Evolutionary conservation across 2,797 vertebrate species (phyloP).

Genomic region (Typhlichthys subterraneus): DNA sequence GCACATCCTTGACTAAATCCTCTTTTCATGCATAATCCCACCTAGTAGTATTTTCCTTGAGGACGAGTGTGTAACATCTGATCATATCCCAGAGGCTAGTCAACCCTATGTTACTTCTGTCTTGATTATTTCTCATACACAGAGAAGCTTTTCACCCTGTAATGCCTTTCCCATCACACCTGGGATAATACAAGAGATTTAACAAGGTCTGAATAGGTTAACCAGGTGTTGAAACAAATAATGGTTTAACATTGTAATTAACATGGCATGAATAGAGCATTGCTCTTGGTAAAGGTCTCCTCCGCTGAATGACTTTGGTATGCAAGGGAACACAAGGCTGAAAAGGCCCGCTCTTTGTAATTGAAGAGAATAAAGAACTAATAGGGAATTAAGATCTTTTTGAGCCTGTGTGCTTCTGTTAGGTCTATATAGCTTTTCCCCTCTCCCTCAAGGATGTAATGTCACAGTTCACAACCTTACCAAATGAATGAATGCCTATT

Average conservation of each 20-base stretch:
- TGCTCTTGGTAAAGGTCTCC: conserved; percentile 80
- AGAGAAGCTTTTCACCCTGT: conserved; percentile 87
- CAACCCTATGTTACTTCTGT: conserved; percentile 84
- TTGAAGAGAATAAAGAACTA: conserved; percentile 78
- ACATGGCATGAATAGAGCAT: conserved; percentile 84
- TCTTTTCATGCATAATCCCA: conserved; percentile 98
- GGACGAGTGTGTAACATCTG: conserved; percentile 98
- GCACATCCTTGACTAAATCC: conserved; percentile 99
- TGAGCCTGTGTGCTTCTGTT: conserved; percentile 72
- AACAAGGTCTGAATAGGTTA: conserved; percentile 87
- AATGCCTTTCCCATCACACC: conserved; percentile 84
- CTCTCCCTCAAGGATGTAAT: conserved; percentile 73
- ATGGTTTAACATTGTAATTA: conserved; percentile 88
- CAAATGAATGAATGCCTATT: conserved; percentile 58
- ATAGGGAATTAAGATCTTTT: conserved; percentile 83
- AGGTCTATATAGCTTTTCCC: conserved; percentile 67
- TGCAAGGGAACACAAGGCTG: conserved; percentile 76
- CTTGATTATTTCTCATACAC: conserved; percentile 93
- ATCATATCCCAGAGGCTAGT: conserved; percentile 93
- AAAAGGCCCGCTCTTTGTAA: conserved; percentile 76
- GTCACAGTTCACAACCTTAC: conserved; percentile 72
- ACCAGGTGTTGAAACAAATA: conserved; percentile 90
- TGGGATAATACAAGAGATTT: conserved; percentile 86
- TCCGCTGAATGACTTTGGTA: conserved; percentile 84
- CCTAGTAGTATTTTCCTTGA: conserved; percentile 95